Evolutionary conservation across 92 coral and sea anemone species (phyloP), one percentile per base, ranked within the genome.

Genomic region (Epizoanthus ramosus): DNA sequence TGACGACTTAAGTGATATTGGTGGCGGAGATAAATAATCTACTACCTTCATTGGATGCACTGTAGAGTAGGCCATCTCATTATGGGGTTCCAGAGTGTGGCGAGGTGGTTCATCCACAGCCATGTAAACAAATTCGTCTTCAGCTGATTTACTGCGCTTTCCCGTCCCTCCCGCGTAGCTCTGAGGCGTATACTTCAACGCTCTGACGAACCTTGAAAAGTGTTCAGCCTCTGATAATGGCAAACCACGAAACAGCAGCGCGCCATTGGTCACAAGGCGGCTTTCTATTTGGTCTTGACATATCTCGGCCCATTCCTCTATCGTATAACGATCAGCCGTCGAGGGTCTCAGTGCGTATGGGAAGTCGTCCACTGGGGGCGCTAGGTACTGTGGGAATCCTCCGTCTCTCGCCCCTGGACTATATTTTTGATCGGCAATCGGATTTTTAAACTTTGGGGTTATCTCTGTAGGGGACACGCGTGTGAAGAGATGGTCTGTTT

Each of bases 371-470:
- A 13, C 52, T 5, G 77, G 85, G n/a, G 77, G 67, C 14, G 85
- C 66, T 5, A 81, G 79, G 53, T 50, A 68, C 17, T 69, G 45
- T 68, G 85, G 85, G 31, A 81, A 68, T 0, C 79, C 79, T 21
- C 31, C 41, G n/a, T 63, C 19, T 41, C 43, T 22, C 35, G 85
- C 31, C 16, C 85, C 74, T 2, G 85, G 75, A 22, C 68, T 19
- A 47, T 81, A 81, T 10, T 81, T 81, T 43, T 61, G 75, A 25
- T 76, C 79, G 18, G 85, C 77, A 22, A 81, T 18, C 4, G 68
- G 85, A 6, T 58, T 43, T 39, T 37, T 79, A 37, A 16, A 35
- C 39, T 23, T 57, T 3, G 83, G 83, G 5, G 69, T 60, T 25
- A 79, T 57, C n/a, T 79, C 58, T 2, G 59, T 33, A 16, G 18